These are phyloP conservation scores for Sinentomon sp. DNA, from an alignment of 2,888 invertebrate species.

Conservation along the genomic window DNA sequence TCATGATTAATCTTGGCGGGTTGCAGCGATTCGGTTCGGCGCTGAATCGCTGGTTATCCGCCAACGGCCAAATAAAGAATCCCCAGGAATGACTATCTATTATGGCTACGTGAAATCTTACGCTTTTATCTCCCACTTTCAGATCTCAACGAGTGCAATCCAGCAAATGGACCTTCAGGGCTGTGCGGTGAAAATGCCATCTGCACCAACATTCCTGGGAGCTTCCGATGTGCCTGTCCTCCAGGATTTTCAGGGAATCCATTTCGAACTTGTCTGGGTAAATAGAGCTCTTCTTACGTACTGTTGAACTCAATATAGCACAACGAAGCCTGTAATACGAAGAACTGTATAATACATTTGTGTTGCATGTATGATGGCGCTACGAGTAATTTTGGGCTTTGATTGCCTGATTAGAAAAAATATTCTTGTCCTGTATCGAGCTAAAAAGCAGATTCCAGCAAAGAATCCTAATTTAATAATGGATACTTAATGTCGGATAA, in stretches of 20 bases:
- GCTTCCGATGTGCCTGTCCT: conserved; percentile 46
- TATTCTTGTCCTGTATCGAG: conserved; percentile 1
- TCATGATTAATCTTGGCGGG: not conserved
- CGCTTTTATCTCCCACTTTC: too few relatives aligned
- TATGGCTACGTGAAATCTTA: too few relatives aligned
- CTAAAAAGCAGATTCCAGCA: not conserved
- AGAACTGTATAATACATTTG: too few relatives aligned
- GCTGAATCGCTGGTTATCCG: too few relatives aligned
- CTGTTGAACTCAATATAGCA: not conserved
- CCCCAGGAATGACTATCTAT: too few relatives aligned
- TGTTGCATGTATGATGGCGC: too few relatives aligned
- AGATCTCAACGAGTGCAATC: conserved; percentile 77
- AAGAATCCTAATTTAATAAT: not conserved
- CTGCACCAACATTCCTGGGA: conserved; percentile 52
- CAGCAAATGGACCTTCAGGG: conserved; percentile 41
- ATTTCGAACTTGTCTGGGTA: conserved; percentile 38
- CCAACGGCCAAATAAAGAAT: too few relatives aligned
- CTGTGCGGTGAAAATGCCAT: conserved; percentile 56
- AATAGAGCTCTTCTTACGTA: conserved; percentile 10
- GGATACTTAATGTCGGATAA: too few relatives aligned
- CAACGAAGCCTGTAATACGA: too few relatives aligned
- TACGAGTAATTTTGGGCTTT: not conserved
- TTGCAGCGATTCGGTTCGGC: too few relatives aligned
- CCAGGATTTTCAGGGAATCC: conserved; percentile 65
- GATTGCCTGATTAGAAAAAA: not conserved